Conservation (phyloP, 1,140 invertebrate species). For the Planococcus citri region DNA sequence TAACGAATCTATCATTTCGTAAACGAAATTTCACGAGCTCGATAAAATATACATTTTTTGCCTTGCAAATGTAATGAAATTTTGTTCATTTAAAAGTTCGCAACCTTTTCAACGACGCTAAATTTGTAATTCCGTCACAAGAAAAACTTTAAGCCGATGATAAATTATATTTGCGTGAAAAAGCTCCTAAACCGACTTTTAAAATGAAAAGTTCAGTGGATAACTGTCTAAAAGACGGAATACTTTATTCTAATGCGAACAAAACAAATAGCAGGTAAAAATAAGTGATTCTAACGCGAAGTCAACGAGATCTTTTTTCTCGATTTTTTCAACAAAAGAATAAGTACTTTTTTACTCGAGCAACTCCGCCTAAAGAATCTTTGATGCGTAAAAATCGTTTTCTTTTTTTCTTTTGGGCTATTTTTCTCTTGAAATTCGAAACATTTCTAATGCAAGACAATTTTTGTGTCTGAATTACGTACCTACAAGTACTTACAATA, state of each 20-base stretch:
- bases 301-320: background rate
- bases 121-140: constrained; percentile 7
- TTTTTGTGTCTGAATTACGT: too few species aligned
- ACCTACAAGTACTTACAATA: too few species aligned
- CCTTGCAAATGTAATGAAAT: background rate
- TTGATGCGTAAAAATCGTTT: too few species aligned
- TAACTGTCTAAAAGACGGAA: background rate
- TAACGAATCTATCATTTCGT: background rate
- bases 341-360: too few species aligned
- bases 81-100: constrained; percentile 1
- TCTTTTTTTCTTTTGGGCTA: too few species aligned
- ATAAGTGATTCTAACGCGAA: background rate
- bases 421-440: too few species aligned
- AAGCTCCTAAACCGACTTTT: constrained; percentile 6
- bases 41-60: background rate
- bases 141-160: background rate
- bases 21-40: background rate
- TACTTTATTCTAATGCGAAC: background rate
- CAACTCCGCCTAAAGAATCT: too few species aligned
- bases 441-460: too few species aligned
- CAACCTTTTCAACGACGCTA: background rate
- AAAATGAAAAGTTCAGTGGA: background rate
- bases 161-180: constrained; percentile 8
- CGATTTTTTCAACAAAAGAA: too few species aligned
- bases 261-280: background rate